Percentiles rank a stretch among this genome's conserved stretches.
phyloP scores from a whole-genome alignment of 1,140 invertebrate species.

The Potamilus streckersoni region DNA sequence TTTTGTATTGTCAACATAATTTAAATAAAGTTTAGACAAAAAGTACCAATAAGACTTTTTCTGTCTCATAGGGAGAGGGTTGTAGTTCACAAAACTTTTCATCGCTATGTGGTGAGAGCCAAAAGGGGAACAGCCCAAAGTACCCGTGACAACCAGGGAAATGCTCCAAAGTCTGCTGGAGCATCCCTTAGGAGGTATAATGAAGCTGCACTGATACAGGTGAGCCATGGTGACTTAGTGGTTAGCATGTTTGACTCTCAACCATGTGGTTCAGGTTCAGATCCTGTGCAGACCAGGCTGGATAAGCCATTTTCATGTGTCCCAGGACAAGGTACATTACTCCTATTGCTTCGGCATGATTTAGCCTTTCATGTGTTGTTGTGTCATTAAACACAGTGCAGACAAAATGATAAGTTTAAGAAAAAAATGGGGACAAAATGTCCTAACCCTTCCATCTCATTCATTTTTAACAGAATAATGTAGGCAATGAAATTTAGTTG shows the following conservation, averaged over 20 bases:
- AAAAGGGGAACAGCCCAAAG: constrained; percentile 86
- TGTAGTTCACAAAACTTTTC: constrained; percentile 86
- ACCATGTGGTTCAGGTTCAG: too few relatives aligned
- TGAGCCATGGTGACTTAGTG: constrained; percentile 13
- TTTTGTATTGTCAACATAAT: too few relatives aligned
- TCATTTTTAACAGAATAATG: background rate
- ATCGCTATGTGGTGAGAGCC: constrained; percentile 86
- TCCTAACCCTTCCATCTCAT: background rate
- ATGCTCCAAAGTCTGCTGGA: constrained; percentile 81
- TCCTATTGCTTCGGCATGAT: too few relatives aligned
- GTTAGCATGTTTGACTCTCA: too few relatives aligned
- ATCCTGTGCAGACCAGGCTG: background rate
- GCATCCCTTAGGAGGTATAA: constrained; percentile 85
- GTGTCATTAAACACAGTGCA: too few relatives aligned
- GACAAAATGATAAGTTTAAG: background rate
- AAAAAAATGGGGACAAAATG: background rate
- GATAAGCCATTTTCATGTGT: background rate
- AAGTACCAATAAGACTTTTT: too few relatives aligned
- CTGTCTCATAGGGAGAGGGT: constrained; percentile 68
- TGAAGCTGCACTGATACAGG: constrained; percentile 70
- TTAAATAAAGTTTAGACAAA: too few relatives aligned
- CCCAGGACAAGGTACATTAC: too few relatives aligned
- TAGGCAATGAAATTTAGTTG: background rate
- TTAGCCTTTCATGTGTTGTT: too few relatives aligned
- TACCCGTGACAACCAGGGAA: constrained; percentile 76